Base-by-base conservation (phyloP, 2,113 vertebrate genomes). In the Trichomycterus rosablanca region DNA sequence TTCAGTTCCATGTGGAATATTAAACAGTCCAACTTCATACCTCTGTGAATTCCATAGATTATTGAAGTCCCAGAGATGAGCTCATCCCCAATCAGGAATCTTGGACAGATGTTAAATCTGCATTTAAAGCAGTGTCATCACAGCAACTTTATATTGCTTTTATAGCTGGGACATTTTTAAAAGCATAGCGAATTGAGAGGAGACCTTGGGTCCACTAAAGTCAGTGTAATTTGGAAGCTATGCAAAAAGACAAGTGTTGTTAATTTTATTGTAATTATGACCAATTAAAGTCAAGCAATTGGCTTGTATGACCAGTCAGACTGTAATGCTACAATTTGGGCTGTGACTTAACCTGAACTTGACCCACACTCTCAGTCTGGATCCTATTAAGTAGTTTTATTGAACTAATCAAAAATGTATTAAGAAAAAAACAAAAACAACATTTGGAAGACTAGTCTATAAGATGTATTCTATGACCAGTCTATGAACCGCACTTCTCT, bases 141-240 rank as follows among this genome's bases (percentile, higher is more conserved):
- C 53, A 35, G 46, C 26, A 4, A 60, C 26, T 9, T 26, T 1
- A 1, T 16, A 26, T 51, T 23, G 37, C 46, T 62, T 61, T 46
- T 46, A 73, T 48, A 8, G 22, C 26, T 35, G 32, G 39, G 15
- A 60, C 22, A 28, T 18, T 39, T 63, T 24, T 22, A 37, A 63
- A 74, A 62, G 65, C 63, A 68, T 63, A 39, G 32, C 32, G 62
- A 32, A 44, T 59, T 40, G 49, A 66, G 15, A 57, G 42, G 10
- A 63, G 43, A 26, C 53, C 53, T 50, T 42, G 49, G 59, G 55
- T 15, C n/a, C 45, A 20, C 40, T 22, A 43, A 1, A 58, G 11
- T 44, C 51, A 28, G 23, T 43, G 44, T 70, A 51, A 65, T 76
- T 68, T 63, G 42, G 53, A 54, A 61, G 67, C 61, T 52, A 71